These are phyloP conservation scores for Myotis vivesi DNA, from an alignment of 2,797 vertebrate species.

Conservation along the genomic window DNA sequence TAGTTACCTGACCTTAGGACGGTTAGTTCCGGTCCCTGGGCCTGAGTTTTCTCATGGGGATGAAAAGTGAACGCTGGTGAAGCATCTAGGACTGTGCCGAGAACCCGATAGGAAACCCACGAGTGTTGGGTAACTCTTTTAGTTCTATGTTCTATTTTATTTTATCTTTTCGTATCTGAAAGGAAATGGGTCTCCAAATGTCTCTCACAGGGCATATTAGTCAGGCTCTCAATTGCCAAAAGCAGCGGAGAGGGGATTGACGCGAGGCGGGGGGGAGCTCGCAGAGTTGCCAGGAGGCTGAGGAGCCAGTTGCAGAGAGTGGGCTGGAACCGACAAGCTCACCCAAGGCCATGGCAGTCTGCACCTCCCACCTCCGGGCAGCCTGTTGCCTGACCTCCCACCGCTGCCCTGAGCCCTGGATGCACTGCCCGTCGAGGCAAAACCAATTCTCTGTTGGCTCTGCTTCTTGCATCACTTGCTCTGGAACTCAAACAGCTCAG, in stretches of 20 bases:
- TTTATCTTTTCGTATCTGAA: background rate
- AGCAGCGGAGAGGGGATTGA: background rate
- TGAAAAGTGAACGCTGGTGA: background rate
- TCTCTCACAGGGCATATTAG: background rate
- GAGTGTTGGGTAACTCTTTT: background rate
- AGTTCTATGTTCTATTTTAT: background rate
- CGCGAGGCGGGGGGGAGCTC: background rate
- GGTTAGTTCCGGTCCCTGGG: background rate
- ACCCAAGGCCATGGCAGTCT: background rate
- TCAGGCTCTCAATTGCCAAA: background rate
- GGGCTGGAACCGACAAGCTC: background rate
- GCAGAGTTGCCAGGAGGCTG: background rate
- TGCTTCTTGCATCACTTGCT: background rate
- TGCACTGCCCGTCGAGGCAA: background rate
- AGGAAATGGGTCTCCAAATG: background rate
- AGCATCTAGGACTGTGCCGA: background rate
- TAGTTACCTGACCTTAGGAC: background rate
- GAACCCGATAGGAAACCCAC: background rate
- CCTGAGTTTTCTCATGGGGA: background rate
- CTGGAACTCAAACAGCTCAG: background rate
- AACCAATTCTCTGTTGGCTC: background rate
- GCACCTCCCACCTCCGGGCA: background rate
- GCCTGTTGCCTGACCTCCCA: background rate
- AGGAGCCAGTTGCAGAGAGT: background rate
- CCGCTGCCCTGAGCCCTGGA: too few species aligned